Evolutionary conservation across 2,113 vertebrate genomes (phyloP).

Genomic region (Edolisoma coerulescens): DNA sequence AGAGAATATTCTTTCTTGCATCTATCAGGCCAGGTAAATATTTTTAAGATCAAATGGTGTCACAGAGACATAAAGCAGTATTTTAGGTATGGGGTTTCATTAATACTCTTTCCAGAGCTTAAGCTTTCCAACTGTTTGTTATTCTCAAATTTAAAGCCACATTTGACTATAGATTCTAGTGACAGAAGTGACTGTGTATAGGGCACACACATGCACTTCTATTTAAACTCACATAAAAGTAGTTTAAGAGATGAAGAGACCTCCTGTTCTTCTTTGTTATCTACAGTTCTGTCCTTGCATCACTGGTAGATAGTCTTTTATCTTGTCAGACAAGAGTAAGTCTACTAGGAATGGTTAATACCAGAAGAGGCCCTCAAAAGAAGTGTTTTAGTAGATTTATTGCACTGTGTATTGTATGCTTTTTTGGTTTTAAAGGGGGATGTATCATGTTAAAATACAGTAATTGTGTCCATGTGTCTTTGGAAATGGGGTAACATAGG

Average conservation of each 20-base stretch:
- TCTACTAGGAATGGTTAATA: neutral
- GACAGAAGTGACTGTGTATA: neutral
- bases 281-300: neutral
- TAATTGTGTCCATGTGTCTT: neutral
- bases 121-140: neutral
- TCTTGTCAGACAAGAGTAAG: neutral
- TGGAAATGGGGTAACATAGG: neutral
- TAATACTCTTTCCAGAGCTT: neutral
- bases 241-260: neutral
- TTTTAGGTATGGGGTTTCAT: neutral
- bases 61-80: neutral
- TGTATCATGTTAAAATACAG: neutral
- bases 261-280: neutral
- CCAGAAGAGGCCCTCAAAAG: neutral
- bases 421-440: neutral
- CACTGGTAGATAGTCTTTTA: neutral
- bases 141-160: neutral
- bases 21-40: neutral
- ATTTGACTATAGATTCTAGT: neutral
- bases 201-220: neutral
- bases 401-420: neutral
- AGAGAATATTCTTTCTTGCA: neutral
- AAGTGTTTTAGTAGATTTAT: neutral
- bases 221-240: neutral
- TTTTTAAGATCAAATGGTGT: neutral